phyloP scores from a whole-genome alignment of 2,113 vertebrate species.

The Sorex fumeus region DNA sequence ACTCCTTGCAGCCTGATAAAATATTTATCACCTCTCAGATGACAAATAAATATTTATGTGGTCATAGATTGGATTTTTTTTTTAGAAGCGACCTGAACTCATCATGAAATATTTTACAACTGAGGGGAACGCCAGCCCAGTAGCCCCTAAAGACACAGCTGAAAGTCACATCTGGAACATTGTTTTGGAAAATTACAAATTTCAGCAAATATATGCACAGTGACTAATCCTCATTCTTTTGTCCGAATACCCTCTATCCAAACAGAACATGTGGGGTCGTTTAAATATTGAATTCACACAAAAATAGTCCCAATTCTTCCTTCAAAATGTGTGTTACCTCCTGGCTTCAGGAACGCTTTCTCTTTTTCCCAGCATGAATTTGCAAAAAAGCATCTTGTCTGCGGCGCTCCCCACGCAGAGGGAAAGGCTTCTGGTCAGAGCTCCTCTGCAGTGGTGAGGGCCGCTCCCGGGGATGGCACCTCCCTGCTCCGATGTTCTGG shows the following conservation, averaged over 20 bases:
- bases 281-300: slow-evolving; percentile 19
- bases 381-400: neutral
- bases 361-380: neutral
- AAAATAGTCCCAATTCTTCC: neutral
- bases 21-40: neutral
- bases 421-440: too few species aligned
- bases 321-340: neutral
- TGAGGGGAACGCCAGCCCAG: neutral
- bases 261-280: slow-evolving; percentile 17
- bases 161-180: neutral
- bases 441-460: too few species aligned
- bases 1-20: neutral
- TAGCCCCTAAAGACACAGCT: slow-evolving; percentile 5
- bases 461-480: neutral
- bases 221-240: neutral
- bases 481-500: neutral
- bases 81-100: neutral
- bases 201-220: neutral
- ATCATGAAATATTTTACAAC: neutral
- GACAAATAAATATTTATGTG: neutral
- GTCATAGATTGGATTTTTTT: neutral
- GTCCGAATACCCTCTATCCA: neutral
- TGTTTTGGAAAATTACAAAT: slow-evolving; percentile 20
- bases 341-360: neutral
- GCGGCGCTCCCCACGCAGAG: too few species aligned